Base-by-base conservation (phyloP, 2,113 vertebrate species). In the Regulus satrapa region DNA sequence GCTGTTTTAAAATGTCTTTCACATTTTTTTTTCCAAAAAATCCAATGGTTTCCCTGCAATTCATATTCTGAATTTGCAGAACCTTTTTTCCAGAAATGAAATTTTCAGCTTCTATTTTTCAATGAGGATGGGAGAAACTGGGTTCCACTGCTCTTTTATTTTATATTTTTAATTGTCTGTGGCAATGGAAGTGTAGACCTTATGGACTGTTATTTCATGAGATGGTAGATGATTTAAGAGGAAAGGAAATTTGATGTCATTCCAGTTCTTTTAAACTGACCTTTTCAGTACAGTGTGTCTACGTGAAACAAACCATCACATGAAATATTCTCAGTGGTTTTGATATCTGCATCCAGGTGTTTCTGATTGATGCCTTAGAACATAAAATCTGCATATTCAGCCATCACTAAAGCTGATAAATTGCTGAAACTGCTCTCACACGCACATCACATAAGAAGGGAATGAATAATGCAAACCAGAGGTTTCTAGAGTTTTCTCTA, bases 361-460 rank as follows among this genome's bases (percentile, higher is more conserved):
- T 92, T 67, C 52, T 45, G 62, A 54, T 56, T 31, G 6, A 10
- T n/a, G 6, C 23, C 38, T 64, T 14, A 45, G 38, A 58, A 74
- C 20, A 45, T 11, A 72, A 82, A 76, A 76, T 82, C 45, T 87
- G 41, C 59, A n/a, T 79, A n/a, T 82, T 82, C 46, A 54, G 38
- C n/a, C 26, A 23, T 58, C 78, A 18, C 36, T 61, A 52, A 52
- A 82, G 66, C 45, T 64, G 66, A 41, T 54, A 51, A 85, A 80
- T 40, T 55, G 34, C 88, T 18, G 8, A 67, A 79, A 45, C 43
- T 45, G 28, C 71, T 94, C 49, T 89, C 3, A 6, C 17, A 40
- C 1, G 3, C 32, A 17, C 25, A 20, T 46, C 0, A 0, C 38
- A 18, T 63, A 21, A 4, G 1, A 14, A 46, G 62, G 41, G 74